These are phyloP conservation scores for Augochlora pura DNA, from an alignment of 1,140 invertebrate genomes.

Conservation along the genomic window DNA sequence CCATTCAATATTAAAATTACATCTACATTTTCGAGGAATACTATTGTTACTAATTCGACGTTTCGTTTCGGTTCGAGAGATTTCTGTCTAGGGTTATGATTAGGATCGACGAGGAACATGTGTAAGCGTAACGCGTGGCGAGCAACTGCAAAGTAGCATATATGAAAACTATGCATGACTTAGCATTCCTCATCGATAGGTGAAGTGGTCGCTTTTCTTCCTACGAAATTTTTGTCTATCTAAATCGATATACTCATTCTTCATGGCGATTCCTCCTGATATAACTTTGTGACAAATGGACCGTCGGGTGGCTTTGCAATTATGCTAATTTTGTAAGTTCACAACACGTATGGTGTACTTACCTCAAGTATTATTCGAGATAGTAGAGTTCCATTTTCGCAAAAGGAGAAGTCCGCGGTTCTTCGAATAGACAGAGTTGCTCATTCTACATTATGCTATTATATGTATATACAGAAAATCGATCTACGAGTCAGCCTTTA, in stretches of 20 bases:
- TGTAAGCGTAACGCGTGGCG: background rate
- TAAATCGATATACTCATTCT: slow-evolving; percentile 13
- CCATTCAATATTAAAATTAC: background rate
- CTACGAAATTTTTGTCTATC: background rate
- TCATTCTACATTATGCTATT: slow-evolving; percentile 30
- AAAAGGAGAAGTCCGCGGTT: background rate
- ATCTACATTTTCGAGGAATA: background rate
- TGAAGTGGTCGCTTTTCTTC: slow-evolving; percentile 25
- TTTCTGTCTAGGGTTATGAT: background rate
- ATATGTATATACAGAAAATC: slow-evolving; percentile 34
- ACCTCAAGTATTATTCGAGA: slow-evolving; percentile 53
- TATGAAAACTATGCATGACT: slow-evolving; percentile 36
- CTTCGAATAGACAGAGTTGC: background rate
- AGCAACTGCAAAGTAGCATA: slow-evolving; percentile 6
- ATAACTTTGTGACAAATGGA: slow-evolving; percentile 4
- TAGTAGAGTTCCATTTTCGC: slow-evolving; percentile 36
- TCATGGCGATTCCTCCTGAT: slow-evolving; percentile 30
- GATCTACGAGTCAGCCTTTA: slow-evolving; percentile 24
- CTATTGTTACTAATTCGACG: slow-evolving; percentile 8
- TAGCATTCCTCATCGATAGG: background rate
- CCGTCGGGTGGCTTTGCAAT: slow-evolving; percentile 5
- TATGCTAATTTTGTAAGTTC: slow-evolving; percentile 43
- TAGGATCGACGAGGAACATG: background rate
- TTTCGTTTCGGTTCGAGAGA: background rate
- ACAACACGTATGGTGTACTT: slow-evolving; percentile 59